Evolutionary conservation across 2,888 invertebrate species (phyloP).

Genomic region (Drepanosiphum platanoidis): DNA sequence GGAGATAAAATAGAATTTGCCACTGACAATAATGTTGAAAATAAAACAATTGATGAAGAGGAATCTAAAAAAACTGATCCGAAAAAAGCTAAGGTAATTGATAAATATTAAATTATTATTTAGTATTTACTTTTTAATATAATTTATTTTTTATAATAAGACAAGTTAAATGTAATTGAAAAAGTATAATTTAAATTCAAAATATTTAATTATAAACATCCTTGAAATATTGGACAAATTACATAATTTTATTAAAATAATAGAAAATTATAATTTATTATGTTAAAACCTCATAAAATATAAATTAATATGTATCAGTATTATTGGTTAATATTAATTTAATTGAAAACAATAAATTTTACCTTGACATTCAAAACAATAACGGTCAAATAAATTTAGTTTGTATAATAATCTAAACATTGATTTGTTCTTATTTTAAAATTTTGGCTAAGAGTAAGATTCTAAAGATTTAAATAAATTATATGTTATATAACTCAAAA

Average conservation of each 20-base stretch:
- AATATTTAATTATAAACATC: background rate
- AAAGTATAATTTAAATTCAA: too few relatives aligned
- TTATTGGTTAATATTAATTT: too few relatives aligned
- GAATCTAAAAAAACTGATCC: slow-evolving; percentile 24
- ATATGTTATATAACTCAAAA: too few relatives aligned
- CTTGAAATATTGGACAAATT: background rate
- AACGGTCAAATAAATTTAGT: too few relatives aligned
- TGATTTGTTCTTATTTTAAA: too few relatives aligned
- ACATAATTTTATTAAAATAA: background rate
- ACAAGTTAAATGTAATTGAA: background rate
- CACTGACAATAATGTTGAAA: slow-evolving; percentile 45
- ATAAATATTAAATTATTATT: background rate
- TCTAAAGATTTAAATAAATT: too few relatives aligned
- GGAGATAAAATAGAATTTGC: slow-evolving; percentile 51
- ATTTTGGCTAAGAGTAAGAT: too few relatives aligned
- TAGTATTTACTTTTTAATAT: background rate
- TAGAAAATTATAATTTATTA: background rate
- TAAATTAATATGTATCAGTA: too few relatives aligned
- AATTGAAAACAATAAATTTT: too few relatives aligned
- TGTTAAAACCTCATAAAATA: too few relatives aligned
- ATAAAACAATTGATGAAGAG: slow-evolving; percentile 29
- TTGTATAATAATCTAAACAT: too few relatives aligned
- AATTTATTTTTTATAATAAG: background rate
- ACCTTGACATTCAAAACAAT: too few relatives aligned
- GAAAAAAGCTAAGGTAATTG: slow-evolving; percentile 55